Percentiles rank a stretch among this genome's conserved stretches.
Conservation (phyloP, 2,797 vertebrate genomes). For the Scleropages formosus region DNA sequence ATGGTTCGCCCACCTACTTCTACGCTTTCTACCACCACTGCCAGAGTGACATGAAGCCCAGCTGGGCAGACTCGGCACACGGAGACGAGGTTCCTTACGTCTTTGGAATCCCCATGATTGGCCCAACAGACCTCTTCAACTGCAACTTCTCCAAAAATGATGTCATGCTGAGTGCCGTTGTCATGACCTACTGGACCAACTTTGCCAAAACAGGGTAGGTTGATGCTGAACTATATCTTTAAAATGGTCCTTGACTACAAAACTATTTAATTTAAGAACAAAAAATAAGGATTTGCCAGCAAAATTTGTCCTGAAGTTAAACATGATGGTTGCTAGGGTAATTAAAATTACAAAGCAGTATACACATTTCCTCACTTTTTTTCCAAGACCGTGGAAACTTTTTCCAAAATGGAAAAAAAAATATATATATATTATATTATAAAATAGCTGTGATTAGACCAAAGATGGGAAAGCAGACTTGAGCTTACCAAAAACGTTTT, state of each 20-base stretch:
- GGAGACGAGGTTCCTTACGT: conserved; percentile 94
- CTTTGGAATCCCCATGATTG: conserved; percentile 92
- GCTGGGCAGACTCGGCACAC: conserved; percentile 93
- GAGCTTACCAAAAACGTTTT: too few relatives aligned
- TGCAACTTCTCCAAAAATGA: conserved; percentile 98
- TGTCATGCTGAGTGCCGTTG: conserved; percentile 93
- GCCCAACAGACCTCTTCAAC: conserved; percentile 89
- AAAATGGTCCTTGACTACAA: too few relatives aligned
- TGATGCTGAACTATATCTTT: background rate
- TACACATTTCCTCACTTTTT: too few relatives aligned
- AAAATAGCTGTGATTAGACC: too few relatives aligned
- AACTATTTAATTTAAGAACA: background rate
- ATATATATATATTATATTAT: too few relatives aligned
- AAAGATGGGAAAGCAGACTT: too few relatives aligned
- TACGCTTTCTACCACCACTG: conserved; percentile 98
- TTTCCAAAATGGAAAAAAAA: too few relatives aligned
- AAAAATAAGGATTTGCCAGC: background rate
- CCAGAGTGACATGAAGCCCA: conserved; percentile 91
- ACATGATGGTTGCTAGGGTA: too few relatives aligned
- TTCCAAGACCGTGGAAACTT: too few relatives aligned
- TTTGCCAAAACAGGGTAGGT: conserved; percentile 97
- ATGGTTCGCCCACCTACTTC: conserved; percentile 97
- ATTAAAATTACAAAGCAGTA: too few relatives aligned
- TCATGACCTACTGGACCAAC: conserved; percentile 99
- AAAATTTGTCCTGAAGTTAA: too few relatives aligned